Evolutionary conservation across 2,797 vertebrate genomes (phyloP).

Genomic region (Acomys russatus): DNA sequence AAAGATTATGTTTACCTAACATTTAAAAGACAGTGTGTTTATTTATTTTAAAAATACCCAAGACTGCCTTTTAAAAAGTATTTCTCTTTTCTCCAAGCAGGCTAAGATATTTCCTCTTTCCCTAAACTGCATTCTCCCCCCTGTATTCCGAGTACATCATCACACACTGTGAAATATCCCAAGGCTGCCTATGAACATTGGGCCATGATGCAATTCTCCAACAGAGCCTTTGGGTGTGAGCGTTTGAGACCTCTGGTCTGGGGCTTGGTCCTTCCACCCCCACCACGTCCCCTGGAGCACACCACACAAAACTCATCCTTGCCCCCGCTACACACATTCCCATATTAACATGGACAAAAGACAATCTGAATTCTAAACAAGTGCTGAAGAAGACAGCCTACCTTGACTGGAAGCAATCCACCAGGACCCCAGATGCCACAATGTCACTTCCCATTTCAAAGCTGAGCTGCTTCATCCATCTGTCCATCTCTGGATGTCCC

Average conservation of each 20-base stretch:
- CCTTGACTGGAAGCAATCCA: not conserved
- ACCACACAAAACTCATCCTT: not conserved
- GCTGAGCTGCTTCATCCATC: not conserved
- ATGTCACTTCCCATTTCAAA: not conserved
- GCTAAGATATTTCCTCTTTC: not conserved
- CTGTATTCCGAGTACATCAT: not conserved
- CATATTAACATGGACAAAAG: not conserved
- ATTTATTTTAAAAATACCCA: not conserved
- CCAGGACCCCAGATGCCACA: not conserved
- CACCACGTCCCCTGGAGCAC: not conserved
- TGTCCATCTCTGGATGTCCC: not conserved
- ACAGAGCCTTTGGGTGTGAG: not conserved
- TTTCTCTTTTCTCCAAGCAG: not conserved
- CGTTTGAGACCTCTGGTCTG: not conserved
- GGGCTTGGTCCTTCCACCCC: not conserved
- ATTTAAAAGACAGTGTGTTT: not conserved
- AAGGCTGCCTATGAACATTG: not conserved
- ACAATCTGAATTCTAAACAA: not conserved
- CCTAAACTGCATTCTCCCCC: not conserved
- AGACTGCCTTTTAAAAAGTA: not conserved
- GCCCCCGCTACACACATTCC: not conserved
- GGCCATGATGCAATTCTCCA: accelerated
- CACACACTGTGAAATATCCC: not conserved
- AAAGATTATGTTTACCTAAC: not conserved
- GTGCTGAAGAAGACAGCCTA: not conserved